Evolutionary conservation across 2,113 vertebrate genomes (phyloP), one percentile per base, ranked within the genome.

Genomic region (Toxostoma redivivum): DNA sequence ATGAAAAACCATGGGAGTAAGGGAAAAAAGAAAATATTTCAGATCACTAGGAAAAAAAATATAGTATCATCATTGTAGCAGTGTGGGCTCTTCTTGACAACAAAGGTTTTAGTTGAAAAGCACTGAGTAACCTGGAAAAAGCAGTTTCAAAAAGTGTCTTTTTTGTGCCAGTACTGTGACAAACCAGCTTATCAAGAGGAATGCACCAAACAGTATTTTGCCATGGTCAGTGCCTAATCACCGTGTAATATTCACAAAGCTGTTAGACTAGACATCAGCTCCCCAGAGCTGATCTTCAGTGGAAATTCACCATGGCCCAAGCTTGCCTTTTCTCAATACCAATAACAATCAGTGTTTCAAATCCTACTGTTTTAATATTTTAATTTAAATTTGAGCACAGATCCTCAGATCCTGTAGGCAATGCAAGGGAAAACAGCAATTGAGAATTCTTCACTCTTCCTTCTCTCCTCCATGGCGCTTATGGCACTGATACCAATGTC

Each of bases 401-500:
- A 28, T 58, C 7, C 16, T 71, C 9, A 82, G 25, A 64, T 82
- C 14, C 54, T 54, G 10, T 10, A 69, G 16, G 20, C 11, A 82
- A 37, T n/a, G 15, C 12, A 81, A 22, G 6, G 8, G 40, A 61
- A 89, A 92, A 45, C 8, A 58, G 17, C 2, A 16, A 31, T 0
- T 57, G 31, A 54, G 61, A 37, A 11, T 38, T 60, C 38, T 65
- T 77, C 28, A 47, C 5, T 8, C 10, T 10, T 54, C 31, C 64
- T 80, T 65, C 24, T 70, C 18, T 78, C 7, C 20, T 21, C 15
- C 7, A 7, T 18, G 7, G 33, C 11, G 50, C 27, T 79, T 30
- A 27, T 0, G 7, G 16, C 11, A 31, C 17, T 50, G 40, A 51
- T 44, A 33, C 5, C 3, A 0, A 21, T 19, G 13, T 24, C 2